Base-by-base conservation (phyloP, 2,797 vertebrate genomes). In the Adelosebastes latens region DNA sequence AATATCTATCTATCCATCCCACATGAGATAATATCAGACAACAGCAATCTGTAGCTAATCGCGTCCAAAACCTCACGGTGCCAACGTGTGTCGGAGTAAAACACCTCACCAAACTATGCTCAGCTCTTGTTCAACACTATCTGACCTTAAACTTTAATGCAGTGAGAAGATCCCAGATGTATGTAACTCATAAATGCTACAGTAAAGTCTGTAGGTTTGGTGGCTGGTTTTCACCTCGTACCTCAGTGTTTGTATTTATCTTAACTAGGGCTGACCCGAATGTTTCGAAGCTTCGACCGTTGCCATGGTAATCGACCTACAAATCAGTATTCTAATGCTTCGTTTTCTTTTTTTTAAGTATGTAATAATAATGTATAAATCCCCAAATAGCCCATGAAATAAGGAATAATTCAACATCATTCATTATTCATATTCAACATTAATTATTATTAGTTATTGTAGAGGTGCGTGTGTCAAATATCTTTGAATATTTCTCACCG, bases 11-110 rank as follows among this genome's bases (percentile, higher is more conserved):
- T 69, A 73, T 68, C 61, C 62, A 73, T 74, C 66, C 65, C 76
- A 68, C 81, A 55, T 59, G 81, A 42, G 69, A 77, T 36, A 75
- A 39, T 25, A 66, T 82, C 75, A 68, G 64, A 87, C 53, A 67
- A 81, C 79, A 85, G 87, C 87, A 66, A 79, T 72, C 84, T 92
- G 88, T 91, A 91, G 91, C 88, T 87, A 67, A 81, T 73, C 72
- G 62, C 32, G 24, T 78, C 66, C 46, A 66, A 75, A 77, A 66
- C 65, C 68, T 89, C 79, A 77, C 69, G 12, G 8, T 75, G 71
- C 77, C 80, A 68, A 70, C 46, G 36, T 52, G 61, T 66, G 75
- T 86, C 42, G 11, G 34, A 83, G 62, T 36, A 31, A 52, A 79
- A 81, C 34, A 20, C 67, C 39, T 86, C 62, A 75, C 79, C 69